Conservation (phyloP, 2,113 vertebrate genomes). For the Menura novaehollandiae region DNA sequence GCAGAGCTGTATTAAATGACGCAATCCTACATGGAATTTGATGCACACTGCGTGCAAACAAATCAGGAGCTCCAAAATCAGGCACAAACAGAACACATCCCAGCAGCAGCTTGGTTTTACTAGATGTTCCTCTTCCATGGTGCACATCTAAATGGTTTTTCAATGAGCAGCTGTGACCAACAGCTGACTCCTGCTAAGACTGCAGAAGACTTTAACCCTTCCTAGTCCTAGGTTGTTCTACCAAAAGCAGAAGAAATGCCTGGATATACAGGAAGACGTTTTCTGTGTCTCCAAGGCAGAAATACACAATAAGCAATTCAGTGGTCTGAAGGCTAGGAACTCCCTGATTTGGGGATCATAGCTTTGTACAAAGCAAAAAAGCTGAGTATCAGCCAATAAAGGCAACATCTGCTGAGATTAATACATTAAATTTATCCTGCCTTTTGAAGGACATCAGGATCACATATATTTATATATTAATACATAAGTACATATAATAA, state of each 20-base stretch:
- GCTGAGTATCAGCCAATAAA: neutral
- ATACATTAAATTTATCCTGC: neutral
- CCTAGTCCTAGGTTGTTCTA: neutral
- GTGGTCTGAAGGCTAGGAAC: neutral
- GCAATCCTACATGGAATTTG: neutral
- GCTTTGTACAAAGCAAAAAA: neutral
- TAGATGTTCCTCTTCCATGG: neutral
- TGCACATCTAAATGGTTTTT: neutral
- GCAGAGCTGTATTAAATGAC: neutral
- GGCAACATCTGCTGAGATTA: neutral
- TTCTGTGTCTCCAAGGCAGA: neutral
- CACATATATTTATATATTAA: neutral
- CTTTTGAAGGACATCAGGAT: neutral
- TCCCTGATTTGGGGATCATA: neutral
- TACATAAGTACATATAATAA: neutral
- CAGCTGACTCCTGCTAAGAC: neutral
- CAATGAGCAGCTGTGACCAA: neutral
- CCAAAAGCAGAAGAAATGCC: neutral
- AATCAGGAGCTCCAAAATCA: neutral
- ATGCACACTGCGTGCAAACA: neutral
- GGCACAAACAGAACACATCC: neutral
- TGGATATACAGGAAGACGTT: neutral
- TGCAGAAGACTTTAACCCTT: neutral
- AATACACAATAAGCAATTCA: neutral
- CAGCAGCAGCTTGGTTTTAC: neutral